Evolutionary conservation across 37 sponge, comb jelly and placozoan genomes (phyloP).

Genomic region (Petrosia ficiformis): DNA sequence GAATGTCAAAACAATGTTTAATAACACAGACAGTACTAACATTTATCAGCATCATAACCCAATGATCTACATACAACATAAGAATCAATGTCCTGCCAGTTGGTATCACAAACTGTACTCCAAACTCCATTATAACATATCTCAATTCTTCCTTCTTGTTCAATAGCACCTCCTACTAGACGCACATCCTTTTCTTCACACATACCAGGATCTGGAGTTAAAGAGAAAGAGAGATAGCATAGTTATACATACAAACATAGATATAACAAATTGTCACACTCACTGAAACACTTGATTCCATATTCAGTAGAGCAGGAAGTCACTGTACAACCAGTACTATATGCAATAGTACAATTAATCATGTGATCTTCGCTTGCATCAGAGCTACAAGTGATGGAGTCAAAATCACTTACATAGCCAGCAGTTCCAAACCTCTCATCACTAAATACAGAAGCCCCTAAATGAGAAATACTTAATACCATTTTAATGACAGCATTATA

Average conservation of each 20-base stretch:
- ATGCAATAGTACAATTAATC: neutral
- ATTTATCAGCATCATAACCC: neutral
- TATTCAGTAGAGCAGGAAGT: neutral
- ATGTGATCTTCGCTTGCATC: neutral
- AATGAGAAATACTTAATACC: neutral
- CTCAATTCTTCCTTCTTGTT: neutral
- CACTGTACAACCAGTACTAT: neutral
- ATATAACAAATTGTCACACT: too few relatives aligned
- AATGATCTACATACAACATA: neutral
- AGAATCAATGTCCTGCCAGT: neutral
- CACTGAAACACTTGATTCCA: neutral
- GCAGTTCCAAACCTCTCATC: conserved; percentile 4
- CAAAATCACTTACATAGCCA: neutral
- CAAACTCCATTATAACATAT: neutral
- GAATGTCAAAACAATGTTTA: neutral
- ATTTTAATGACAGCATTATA: neutral
- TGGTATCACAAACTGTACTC: neutral
- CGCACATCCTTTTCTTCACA: neutral
- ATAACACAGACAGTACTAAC: neutral
- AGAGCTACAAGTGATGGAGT: neutral
- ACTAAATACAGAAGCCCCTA: neutral
- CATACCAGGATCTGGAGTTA: conserved; percentile 1
- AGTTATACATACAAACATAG: too few relatives aligned
- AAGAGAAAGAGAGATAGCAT: neutral
- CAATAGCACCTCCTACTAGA: neutral